Evolutionary conservation across 2,113 vertebrate genomes (phyloP).

Genomic region (Hippocampus guttulatus): DNA sequence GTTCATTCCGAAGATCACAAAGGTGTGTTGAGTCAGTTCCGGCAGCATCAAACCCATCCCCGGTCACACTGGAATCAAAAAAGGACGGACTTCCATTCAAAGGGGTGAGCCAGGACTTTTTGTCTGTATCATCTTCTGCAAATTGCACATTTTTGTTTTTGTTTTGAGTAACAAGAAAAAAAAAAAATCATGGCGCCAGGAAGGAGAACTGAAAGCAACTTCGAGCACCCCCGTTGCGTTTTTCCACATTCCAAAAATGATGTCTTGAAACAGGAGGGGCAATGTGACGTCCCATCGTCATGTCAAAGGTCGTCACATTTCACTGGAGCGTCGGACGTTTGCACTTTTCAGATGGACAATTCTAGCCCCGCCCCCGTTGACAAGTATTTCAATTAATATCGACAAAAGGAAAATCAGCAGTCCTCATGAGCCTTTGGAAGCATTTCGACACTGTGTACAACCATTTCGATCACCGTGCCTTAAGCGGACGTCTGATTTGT

Average conservation of each 20-base stretch:
- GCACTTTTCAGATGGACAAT: constrained; percentile 29
- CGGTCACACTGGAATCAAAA: neutral
- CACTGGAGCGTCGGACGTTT: constrained; percentile 30
- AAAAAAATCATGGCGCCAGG: neutral
- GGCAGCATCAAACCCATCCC: neutral
- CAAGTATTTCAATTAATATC: constrained; percentile 17
- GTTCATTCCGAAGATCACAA: neutral
- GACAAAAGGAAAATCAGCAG: neutral
- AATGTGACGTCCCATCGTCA: neutral
- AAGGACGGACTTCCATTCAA: neutral
- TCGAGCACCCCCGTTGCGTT: neutral
- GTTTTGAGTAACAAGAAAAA: neutral
- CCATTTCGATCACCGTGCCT: constrained; percentile 57
- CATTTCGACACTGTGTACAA: constrained; percentile 28
- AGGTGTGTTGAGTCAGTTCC: neutral
- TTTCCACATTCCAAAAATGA: neutral
- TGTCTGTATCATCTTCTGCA: neutral
- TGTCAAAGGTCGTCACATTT: constrained; percentile 25
- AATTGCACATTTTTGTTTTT: neutral
- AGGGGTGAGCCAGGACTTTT: neutral
- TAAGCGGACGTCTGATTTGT: constrained; percentile 56
- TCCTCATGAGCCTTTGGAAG: constrained; percentile 13
- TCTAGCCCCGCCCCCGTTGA: neutral
- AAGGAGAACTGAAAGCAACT: neutral
- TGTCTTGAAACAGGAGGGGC: neutral